Conservation (phyloP, 2,888 invertebrate genomes). For the Drosophila vallismaia region DNA sequence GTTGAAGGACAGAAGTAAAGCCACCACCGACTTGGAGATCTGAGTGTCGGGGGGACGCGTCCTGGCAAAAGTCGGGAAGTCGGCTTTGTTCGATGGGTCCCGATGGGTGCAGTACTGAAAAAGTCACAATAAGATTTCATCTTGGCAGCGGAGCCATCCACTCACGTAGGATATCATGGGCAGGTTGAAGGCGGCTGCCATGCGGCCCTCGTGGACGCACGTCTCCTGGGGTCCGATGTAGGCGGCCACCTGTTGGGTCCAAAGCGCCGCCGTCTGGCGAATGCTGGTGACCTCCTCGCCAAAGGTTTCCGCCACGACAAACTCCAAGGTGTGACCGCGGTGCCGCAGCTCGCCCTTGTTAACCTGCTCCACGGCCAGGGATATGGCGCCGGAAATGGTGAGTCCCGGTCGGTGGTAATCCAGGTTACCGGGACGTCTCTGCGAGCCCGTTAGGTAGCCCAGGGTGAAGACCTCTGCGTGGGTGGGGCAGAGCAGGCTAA, state of each 20-base stretch:
- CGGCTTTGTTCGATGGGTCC: constrained; percentile 93
- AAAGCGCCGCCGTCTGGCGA: constrained; percentile 91
- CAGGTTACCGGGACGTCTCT: constrained; percentile 90
- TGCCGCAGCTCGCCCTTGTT: constrained; percentile 86
- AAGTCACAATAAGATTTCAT: too few species aligned
- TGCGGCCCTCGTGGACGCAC: constrained; percentile 95
- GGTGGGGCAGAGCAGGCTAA: constrained; percentile 22
- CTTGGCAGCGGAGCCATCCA: constrained; percentile 61
- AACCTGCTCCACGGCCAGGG: constrained; percentile 93
- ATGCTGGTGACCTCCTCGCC: constrained; percentile 95
- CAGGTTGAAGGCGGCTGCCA: constrained; percentile 96
- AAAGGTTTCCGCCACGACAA: constrained; percentile 94
- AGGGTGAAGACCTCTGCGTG: constrained; percentile 88
- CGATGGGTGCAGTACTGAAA: constrained; percentile 95
- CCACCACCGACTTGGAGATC: constrained; percentile 95
- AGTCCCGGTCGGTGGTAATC: constrained; percentile 91
- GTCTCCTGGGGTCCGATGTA: constrained; percentile 94
- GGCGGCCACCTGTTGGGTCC: constrained; percentile 92
- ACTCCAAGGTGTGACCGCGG: constrained; percentile 90
- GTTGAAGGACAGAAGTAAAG: constrained; percentile 92
- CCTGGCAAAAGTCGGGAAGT: constrained; percentile 95
- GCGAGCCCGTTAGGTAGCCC: constrained; percentile 94
- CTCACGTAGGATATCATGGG: constrained; percentile 98
- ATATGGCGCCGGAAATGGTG: constrained; percentile 91
- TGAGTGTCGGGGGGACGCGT: constrained; percentile 97